phyloP scores from a whole-genome alignment of 2,797 vertebrate genomes.

The Borostomias antarcticus region DNA sequence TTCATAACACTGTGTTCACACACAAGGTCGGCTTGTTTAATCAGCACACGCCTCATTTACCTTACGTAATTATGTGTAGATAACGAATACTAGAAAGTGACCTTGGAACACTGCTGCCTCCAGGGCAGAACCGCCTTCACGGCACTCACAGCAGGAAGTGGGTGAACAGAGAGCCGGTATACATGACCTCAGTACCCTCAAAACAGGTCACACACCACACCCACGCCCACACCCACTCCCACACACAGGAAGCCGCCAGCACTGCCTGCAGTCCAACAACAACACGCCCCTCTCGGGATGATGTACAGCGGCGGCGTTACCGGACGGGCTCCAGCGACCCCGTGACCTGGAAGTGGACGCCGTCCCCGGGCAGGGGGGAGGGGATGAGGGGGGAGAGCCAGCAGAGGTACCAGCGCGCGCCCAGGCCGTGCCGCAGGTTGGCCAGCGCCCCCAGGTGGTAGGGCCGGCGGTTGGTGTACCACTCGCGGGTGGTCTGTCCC shows the following conservation, averaged over 20 bases:
- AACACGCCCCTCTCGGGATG: neutral
- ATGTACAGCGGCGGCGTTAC: conserved; percentile 39
- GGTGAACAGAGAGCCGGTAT: neutral
- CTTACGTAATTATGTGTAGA: too few relatives aligned
- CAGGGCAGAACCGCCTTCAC: neutral
- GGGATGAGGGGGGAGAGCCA: conserved; percentile 86
- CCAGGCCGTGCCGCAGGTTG: conserved; percentile 80
- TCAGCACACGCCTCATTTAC: too few relatives aligned
- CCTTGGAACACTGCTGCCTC: neutral
- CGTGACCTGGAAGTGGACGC: conserved; percentile 81
- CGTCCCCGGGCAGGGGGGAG: conserved; percentile 85
- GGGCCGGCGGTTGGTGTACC: conserved; percentile 78
- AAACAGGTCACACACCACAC: neutral
- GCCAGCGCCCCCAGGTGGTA: conserved; percentile 77
- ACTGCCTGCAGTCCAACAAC: neutral
- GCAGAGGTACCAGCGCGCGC: conserved; percentile 82
- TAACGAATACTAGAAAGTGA: neutral
- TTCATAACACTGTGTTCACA: too few relatives aligned
- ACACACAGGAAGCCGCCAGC: neutral
- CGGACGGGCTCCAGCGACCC: conserved; percentile 75
- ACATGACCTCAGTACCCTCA: neutral
- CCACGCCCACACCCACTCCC: too few relatives aligned
- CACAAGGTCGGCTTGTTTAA: neutral
- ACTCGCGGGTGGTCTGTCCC: conserved; percentile 89
- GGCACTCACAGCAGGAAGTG: neutral